Conservation (phyloP, 2,797 vertebrate species). For the Amniataba percoides region DNA sequence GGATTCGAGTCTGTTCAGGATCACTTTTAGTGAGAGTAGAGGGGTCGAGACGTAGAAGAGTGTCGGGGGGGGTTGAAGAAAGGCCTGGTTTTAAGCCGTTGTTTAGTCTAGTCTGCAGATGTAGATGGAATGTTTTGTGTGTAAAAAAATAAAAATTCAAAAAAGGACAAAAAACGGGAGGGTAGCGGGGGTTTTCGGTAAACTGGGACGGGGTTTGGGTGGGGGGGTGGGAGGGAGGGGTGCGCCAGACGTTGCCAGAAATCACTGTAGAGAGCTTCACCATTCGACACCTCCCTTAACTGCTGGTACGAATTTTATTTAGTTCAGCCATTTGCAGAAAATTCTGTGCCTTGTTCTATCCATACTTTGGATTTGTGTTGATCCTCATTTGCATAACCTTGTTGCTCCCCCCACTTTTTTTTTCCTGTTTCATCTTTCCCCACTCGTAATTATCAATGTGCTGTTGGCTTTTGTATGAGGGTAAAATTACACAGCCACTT, state of each 20-base stretch:
- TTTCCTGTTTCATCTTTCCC: slow-evolving; percentile 54
- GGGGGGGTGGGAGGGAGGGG: slow-evolving; percentile 76
- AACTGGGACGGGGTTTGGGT: slow-evolving; percentile 31
- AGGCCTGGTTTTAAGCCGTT: slow-evolving; percentile 85
- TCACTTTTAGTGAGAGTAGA: slow-evolving; percentile 53
- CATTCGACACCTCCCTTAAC: slow-evolving; percentile 92
- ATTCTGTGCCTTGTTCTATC: slow-evolving; percentile 98
- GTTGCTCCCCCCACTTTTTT: slow-evolving; percentile 18
- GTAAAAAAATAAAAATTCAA: slow-evolving; percentile 62
- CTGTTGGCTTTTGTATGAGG: slow-evolving; percentile 82
- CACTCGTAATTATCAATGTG: slow-evolving; percentile 70
- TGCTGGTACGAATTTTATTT: slow-evolving; percentile 90
- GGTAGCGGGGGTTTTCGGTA: slow-evolving; percentile 54
- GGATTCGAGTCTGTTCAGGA: slow-evolving; percentile 49
- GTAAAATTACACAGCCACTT: slow-evolving; percentile 80
- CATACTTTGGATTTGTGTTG: slow-evolving; percentile 76
- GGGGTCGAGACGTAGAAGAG: slow-evolving; percentile 32
- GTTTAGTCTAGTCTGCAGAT: slow-evolving; percentile 85
- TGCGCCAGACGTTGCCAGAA: slow-evolving; percentile 89
- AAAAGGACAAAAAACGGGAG: slow-evolving; percentile 54
- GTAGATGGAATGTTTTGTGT: slow-evolving; percentile 83
- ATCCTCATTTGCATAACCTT: slow-evolving; percentile 70
- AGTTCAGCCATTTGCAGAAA: slow-evolving; percentile 96
- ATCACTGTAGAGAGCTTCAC: slow-evolving; percentile 94
- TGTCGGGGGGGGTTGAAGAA: slow-evolving; percentile 57